These are phyloP conservation scores for Vanessa cardui DNA, from an alignment of 2,888 invertebrate species.

Conservation along the genomic window DNA sequence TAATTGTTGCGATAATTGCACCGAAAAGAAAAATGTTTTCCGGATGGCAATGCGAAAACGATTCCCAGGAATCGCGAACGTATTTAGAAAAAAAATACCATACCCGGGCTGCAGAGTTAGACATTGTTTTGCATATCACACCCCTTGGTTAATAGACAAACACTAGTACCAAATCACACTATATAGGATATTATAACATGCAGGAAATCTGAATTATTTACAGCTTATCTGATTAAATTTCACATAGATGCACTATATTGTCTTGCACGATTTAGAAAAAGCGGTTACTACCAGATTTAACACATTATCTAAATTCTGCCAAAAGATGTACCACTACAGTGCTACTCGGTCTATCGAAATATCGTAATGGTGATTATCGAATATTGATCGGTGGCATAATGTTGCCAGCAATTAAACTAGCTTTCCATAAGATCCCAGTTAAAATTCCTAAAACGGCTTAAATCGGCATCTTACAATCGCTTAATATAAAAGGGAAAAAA, in stretches of 20 bases:
- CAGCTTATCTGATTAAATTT: constrained; percentile 49
- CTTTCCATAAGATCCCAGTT: too few species aligned
- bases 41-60: background rate
- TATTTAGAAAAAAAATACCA: constrained; percentile 85
- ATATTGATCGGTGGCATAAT: too few species aligned
- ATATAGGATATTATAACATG: constrained; percentile 43
- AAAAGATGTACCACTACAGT: constrained; percentile 30
- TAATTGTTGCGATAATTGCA: too few species aligned
- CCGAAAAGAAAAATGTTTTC: background rate
- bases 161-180: constrained; percentile 10
- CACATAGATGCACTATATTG: constrained; percentile 47
- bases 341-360: background rate
- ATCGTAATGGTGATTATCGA: background rate
- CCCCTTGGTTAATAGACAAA: constrained; percentile 13
- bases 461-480: too few species aligned
- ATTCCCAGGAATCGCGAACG: constrained; percentile 84
- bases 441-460: too few species aligned
- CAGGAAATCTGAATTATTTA: constrained; percentile 54
- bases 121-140: constrained; percentile 51
- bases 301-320: constrained; percentile 45
- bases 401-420: too few species aligned
- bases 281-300: constrained; percentile 49
- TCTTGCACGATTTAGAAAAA: constrained; percentile 42
- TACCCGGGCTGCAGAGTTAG: constrained; percentile 85
- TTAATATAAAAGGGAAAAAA: too few species aligned